phyloP scores from a whole-genome alignment of 2,797 vertebrate genomes.

The Nyctibius grandis region DNA sequence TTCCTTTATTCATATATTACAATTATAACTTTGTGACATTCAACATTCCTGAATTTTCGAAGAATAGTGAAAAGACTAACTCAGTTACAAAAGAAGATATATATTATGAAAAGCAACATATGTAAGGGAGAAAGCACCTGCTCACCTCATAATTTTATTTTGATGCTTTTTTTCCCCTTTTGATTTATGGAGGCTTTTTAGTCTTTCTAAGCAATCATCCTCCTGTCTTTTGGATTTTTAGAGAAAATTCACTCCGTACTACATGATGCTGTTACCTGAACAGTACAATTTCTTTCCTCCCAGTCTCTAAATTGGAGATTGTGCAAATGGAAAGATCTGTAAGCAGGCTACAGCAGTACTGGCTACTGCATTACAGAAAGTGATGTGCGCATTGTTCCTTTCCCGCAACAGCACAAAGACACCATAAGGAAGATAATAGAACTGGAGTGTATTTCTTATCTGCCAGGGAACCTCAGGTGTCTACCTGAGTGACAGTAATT shows the following conservation, averaged over 20 bases:
- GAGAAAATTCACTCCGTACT: neutral
- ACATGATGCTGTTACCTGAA: neutral
- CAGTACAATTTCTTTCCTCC: neutral
- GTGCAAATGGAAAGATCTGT: neutral
- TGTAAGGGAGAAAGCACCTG: neutral
- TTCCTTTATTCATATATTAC: neutral
- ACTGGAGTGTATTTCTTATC: neutral
- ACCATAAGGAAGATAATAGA: neutral
- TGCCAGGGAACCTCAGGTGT: neutral
- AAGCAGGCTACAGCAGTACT: neutral
- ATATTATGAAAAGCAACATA: neutral
- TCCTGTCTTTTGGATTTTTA: neutral
- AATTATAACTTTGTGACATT: neutral
- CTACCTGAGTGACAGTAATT: neutral
- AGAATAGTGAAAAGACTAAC: neutral
- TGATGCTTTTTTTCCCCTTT: neutral
- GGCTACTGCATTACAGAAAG: neutral
- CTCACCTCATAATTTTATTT: neutral
- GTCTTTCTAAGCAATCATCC: neutral
- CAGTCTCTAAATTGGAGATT: neutral
- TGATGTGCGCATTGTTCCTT: neutral
- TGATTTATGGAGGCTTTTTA: neutral
- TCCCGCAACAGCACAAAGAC: neutral
- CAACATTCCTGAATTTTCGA: neutral
- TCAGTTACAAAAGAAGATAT: neutral